Evolutionary conservation across 2,797 vertebrate species (phyloP).

Genomic region (Falco naumanni): DNA sequence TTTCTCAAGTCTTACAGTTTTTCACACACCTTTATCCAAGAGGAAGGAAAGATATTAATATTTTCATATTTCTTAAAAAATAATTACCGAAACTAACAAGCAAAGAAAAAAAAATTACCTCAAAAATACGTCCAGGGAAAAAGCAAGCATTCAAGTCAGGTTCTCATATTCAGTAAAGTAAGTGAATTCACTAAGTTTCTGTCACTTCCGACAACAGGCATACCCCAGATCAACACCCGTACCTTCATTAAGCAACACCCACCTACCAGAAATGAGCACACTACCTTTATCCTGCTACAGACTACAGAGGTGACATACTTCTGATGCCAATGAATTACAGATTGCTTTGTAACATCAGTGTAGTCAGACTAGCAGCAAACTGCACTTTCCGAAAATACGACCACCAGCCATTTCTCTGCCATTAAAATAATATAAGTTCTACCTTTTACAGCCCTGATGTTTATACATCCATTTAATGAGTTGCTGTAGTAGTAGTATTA

Average conservation of each 20-base stretch:
- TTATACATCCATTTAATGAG: conserved; percentile 11
- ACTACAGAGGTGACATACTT: neutral
- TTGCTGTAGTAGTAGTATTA: conserved; percentile 12
- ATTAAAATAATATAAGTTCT: conserved; percentile 22
- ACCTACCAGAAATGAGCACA: neutral
- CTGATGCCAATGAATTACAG: conserved; percentile 2
- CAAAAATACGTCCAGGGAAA: neutral
- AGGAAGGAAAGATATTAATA: neutral
- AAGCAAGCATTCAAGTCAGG: neutral
- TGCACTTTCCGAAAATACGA: neutral
- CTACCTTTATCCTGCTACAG: neutral
- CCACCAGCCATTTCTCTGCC: neutral
- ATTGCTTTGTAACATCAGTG: neutral
- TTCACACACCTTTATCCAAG: neutral
- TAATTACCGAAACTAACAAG: neutral
- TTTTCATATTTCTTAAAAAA: neutral
- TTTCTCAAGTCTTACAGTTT: neutral
- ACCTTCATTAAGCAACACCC: neutral
- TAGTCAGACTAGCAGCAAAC: neutral
- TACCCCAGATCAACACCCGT: neutral
- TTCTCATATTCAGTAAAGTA: neutral
- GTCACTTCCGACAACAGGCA: neutral
- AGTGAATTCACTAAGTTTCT: neutral
- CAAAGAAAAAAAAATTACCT: neutral
- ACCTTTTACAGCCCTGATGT: conserved; percentile 2